These are phyloP conservation scores for Aphis craccivora DNA, from an alignment of 1,140 invertebrate species.

Conservation along the genomic window DNA sequence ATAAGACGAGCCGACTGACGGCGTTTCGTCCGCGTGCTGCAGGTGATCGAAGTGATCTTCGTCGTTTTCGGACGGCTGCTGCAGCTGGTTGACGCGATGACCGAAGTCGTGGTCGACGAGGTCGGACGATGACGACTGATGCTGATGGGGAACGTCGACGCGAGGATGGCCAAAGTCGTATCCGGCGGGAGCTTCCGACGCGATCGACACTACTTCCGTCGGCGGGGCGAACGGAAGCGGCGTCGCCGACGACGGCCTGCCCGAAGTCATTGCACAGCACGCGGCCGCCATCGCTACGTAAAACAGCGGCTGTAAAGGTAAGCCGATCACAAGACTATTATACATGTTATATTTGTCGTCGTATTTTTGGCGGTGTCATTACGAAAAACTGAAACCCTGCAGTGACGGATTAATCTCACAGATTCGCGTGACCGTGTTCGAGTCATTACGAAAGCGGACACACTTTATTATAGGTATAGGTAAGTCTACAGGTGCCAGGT, in stretches of 20 bases:
- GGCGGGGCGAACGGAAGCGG: not conserved
- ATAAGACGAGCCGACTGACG: constrained; percentile 62
- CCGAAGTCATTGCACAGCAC: not conserved
- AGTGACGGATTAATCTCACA: too few species aligned
- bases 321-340: not conserved
- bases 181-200: too few species aligned
- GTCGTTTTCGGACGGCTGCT: not conserved
- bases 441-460: too few species aligned
- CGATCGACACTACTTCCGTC: not conserved
- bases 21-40: constrained; percentile 61
- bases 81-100: too few species aligned
- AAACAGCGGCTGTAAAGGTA: not conserved
- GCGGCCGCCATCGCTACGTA: not conserved
- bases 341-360: too few species aligned
- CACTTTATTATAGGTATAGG: too few species aligned
- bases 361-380: too few species aligned
- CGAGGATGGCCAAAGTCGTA: not conserved
- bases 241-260: not conserved
- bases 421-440: too few species aligned
- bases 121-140: too few species aligned
- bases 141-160: not conserved
- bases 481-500: too few species aligned
- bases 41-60: not conserved
- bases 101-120: too few species aligned
- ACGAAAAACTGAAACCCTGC: not conserved